phyloP scores from a whole-genome alignment of 2,797 vertebrate species.

The Enteromius fasciolatus region DNA sequence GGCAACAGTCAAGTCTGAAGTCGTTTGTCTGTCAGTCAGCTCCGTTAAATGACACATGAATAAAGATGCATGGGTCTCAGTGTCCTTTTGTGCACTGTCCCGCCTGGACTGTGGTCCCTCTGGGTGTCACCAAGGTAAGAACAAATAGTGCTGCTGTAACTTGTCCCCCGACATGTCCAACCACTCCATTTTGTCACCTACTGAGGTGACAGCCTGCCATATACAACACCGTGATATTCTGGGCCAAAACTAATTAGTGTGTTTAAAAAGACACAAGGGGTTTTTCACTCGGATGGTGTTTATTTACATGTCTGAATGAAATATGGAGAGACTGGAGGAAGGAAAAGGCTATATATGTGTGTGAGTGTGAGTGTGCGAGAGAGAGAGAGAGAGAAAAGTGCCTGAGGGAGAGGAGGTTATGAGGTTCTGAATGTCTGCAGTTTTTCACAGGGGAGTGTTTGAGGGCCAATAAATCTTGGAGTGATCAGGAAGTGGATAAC shows the following conservation, averaged over 20 bases:
- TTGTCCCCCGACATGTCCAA: not conserved
- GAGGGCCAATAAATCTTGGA: slow-evolving; percentile 74
- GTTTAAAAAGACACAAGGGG: slow-evolving; percentile 65
- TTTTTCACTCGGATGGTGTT: slow-evolving; percentile 68
- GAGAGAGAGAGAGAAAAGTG: slow-evolving; percentile 63
- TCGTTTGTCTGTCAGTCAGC: slow-evolving; percentile 75
- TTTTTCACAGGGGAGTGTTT: slow-evolving; percentile 69
- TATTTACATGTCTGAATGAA: slow-evolving; percentile 70
- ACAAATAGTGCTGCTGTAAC: slow-evolving; percentile 51
- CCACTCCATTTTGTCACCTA: not conserved
- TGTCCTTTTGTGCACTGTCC: slow-evolving; percentile 61
- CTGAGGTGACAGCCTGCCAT: slow-evolving; percentile 18
- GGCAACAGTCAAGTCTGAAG: slow-evolving; percentile 20
- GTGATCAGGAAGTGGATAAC: slow-evolving; percentile 75
- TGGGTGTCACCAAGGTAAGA: slow-evolving; percentile 48
- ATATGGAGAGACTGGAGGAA: slow-evolving; percentile 28
- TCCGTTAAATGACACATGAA: slow-evolving; percentile 64
- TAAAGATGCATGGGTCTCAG: slow-evolving; percentile 44
- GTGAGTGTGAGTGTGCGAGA: slow-evolving; percentile 47
- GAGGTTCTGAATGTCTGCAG: slow-evolving; percentile 72
- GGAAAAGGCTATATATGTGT: slow-evolving; percentile 14
- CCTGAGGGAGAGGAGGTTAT: slow-evolving; percentile 72
- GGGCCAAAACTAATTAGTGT: slow-evolving; percentile 68
- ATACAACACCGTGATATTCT: slow-evolving; percentile 64
- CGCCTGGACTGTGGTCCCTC: slow-evolving; percentile 27